Percentiles rank a stretch among this genome's conserved stretches.
Conservation (phyloP, 2,113 vertebrate species). For the Taurulus bubalis region DNA sequence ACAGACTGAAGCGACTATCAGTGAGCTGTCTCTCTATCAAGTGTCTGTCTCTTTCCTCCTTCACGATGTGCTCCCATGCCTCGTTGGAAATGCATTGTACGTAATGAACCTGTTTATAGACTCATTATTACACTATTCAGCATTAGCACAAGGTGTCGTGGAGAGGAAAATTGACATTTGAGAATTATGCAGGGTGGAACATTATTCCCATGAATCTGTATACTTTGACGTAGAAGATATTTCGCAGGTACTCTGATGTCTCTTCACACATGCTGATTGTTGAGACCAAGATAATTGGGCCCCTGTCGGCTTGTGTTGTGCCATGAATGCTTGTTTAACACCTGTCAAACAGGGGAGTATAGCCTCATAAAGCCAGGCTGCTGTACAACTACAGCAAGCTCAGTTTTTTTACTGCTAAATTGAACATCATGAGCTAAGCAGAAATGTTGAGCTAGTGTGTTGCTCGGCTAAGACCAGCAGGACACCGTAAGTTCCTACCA, state of each 20-base stretch:
- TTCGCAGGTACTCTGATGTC: constrained; percentile 34
- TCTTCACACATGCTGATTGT: constrained; percentile 55
- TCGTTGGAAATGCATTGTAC: constrained; percentile 64
- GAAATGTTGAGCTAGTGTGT: constrained; percentile 1
- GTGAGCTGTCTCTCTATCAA: constrained; percentile 25
- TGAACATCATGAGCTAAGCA: constrained; percentile 25
- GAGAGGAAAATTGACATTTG: constrained; percentile 9
- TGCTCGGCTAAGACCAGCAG: background rate
- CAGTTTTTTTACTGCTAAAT: constrained; percentile 33
- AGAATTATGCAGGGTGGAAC: constrained; percentile 9
- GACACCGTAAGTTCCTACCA: constrained; percentile 10
- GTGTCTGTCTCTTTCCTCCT: constrained; percentile 21
- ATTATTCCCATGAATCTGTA: constrained; percentile 8
- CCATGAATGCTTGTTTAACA: constrained; percentile 55
- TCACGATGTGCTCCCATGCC: constrained; percentile 24
- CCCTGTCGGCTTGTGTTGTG: constrained; percentile 48
- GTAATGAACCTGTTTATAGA: constrained; percentile 67
- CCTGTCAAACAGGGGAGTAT: constrained; percentile 41
- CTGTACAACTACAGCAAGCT: constrained; percentile 22
- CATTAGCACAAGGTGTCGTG: constrained; percentile 33
- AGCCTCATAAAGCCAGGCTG: constrained; percentile 11
- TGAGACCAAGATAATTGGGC: constrained; percentile 64
- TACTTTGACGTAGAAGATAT: constrained; percentile 33
- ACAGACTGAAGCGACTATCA: constrained; percentile 8
- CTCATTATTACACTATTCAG: constrained; percentile 59